phyloP scores from a whole-genome alignment of 64 coral and sea anemone species.

The Acropora tenuis region DNA sequence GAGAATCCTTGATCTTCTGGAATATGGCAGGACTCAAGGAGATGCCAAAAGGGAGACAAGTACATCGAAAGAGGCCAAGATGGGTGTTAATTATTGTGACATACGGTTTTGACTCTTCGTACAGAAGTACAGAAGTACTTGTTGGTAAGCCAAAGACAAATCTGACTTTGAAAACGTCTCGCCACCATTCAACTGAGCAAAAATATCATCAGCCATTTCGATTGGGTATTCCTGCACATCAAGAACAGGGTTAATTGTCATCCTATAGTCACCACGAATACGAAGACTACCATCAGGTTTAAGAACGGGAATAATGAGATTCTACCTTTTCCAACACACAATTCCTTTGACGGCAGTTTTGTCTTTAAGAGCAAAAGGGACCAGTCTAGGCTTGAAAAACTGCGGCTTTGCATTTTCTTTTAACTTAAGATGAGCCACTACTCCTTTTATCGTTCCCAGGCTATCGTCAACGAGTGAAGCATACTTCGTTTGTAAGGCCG shows the following conservation, averaged over 20 bases:
- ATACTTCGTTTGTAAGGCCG: background rate
- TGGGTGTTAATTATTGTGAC: background rate
- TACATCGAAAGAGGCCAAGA: background rate
- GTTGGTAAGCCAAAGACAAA: conserved; percentile 32
- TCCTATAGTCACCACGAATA: conserved; percentile 73
- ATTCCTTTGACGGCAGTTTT: background rate
- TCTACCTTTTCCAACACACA: conserved; percentile 24
- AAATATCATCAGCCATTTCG: conserved; percentile 14
- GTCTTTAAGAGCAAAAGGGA: conserved; percentile 52
- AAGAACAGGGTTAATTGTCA: conserved; percentile 28
- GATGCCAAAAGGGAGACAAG: conserved; percentile 1
- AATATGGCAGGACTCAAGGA: conserved; percentile 19
- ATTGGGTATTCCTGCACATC: conserved; percentile 26
- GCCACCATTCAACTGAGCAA: conserved; percentile 6
- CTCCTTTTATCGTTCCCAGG: conserved; percentile 44
- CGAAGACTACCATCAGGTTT: no score
- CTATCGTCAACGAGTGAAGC: background rate
- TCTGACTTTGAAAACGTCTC: conserved; percentile 22
- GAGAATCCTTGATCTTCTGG: conserved; percentile 45
- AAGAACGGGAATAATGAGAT: background rate
- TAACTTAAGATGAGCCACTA: conserved; percentile 58
- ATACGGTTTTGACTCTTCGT: background rate
- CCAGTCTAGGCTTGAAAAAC: conserved; percentile 50
- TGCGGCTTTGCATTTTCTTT: conserved; percentile 47
- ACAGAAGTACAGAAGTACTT: background rate